Percentiles rank a stretch among this genome's conserved stretches.
These are phyloP conservation scores for Dryobates pubescens DNA, from an alignment of 2,797 vertebrate genomes.

Conservation along the genomic window DNA sequence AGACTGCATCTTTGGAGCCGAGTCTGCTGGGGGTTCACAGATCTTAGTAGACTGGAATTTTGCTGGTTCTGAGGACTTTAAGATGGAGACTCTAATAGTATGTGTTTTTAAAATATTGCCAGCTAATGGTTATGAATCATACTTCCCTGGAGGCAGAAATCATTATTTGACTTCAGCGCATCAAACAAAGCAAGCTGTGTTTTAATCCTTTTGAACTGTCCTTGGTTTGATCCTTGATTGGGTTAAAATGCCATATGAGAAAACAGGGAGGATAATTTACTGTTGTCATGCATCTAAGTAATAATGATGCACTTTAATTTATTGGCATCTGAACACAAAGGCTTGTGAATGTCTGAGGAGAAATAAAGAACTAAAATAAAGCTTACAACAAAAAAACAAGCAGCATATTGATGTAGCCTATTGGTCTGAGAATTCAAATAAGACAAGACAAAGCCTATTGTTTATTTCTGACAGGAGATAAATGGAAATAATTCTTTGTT, in stretches of 20 bases:
- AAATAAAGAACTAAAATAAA: constrained; percentile 7
- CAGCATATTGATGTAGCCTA: not conserved
- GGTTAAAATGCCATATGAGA: not conserved
- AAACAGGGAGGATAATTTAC: constrained; percentile 14
- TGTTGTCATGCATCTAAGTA: constrained; percentile 26
- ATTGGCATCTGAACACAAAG: not conserved
- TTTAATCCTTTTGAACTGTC: constrained; percentile 25
- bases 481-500: not conserved
- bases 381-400: not conserved
- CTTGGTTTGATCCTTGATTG: constrained; percentile 32
- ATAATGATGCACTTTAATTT: constrained; percentile 20
- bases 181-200: not conserved
- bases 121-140: constrained; percentile 6
- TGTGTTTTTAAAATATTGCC: not conserved
- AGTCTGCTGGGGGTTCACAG: not conserved
- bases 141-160: constrained; percentile 8
- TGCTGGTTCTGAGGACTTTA: not conserved
- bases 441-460: not conserved
- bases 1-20: not conserved
- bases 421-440: not conserved
- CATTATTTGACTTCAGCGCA: not conserved
- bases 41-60: not conserved
- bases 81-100: not conserved
- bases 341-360: not conserved
- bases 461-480: not conserved